These are phyloP conservation scores for Aselliscus stoliczkanus DNA, from an alignment of 2,797 vertebrate species.

Conservation along the genomic window DNA sequence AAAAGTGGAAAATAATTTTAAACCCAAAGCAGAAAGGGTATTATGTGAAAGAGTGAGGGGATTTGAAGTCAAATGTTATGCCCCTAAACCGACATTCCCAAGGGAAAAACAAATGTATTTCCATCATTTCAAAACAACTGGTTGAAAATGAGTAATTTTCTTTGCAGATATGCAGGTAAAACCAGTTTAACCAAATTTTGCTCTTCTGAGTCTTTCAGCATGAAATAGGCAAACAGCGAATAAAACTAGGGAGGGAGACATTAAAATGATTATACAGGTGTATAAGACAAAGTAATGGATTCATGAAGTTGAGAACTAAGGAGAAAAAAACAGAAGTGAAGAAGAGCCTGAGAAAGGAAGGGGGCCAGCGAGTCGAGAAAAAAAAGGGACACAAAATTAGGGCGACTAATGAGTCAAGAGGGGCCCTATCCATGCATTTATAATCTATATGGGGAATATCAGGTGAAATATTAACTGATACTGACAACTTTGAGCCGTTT, in stretches of 20 bases:
- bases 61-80: neutral
- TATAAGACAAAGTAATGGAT: neutral
- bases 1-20: neutral
- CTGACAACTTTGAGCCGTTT: neutral
- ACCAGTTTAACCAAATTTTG: neutral
- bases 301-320: neutral
- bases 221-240: neutral
- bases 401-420: neutral
- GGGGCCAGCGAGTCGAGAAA: neutral
- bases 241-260: neutral
- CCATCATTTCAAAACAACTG: neutral
- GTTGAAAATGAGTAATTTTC: neutral
- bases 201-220: neutral
- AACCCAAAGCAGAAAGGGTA: neutral
- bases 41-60: neutral
- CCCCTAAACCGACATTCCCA: neutral
- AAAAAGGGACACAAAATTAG: neutral
- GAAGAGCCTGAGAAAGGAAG: neutral
- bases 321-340: neutral
- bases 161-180: neutral
- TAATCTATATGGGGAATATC: too few relatives aligned
- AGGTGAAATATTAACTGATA: constrained; percentile 49
- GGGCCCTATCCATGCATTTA: neutral
- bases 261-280: neutral
- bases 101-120: neutral